Base-by-base conservation (phyloP, 1,140 invertebrate species). In the Cotesia typhae region DNA sequence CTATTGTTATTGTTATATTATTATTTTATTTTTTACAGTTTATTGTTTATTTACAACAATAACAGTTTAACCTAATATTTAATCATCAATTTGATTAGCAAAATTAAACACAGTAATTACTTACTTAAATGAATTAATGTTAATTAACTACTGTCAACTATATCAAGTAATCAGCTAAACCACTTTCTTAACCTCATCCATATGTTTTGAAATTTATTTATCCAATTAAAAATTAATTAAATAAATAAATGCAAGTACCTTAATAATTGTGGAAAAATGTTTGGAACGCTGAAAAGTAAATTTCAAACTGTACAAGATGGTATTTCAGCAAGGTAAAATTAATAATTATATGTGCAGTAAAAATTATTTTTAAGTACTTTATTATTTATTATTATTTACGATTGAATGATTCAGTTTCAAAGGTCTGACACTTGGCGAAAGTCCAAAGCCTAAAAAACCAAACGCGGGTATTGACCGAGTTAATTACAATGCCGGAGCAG, bases 401-500 rank as follows among this genome's bases (percentile, higher is more conserved):
- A 28, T 28, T 70, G 14, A 36, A 77, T 52, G 51, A 81, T 84
- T 67, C 51, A 87, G 85, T 76, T 83, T 87, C 61, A 79, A 83
- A 64, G 83, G 82, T 57, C 76, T 87, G 7, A 79, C 82, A 10
- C 69, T 82, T 12, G 52, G 72, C 5, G 85, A 87, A 72, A 74
- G 66, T 67, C 53, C 81, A 12, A 86, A 81, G 72, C 69, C 75
- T 12, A 87, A 84, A 78, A 82, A 80, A 53, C 28, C 47, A 10
- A 4, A 66, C 9, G 35, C 60, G 2, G 82, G 79, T 71, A 9
- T 67, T 17, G 75, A 80, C 70, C 81, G 83, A 75, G 84, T 88
- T 38, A 89, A 90, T 82, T 87, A 88, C 64, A 84, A 90, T 81
- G 89, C 90, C 38, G 91, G 90, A 1, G 86, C 88, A 6, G 88